Evolutionary conservation across 2,888 invertebrate genomes (phyloP), one percentile per base, ranked within the genome.

Genomic region (Drosophila helvetica): DNA sequence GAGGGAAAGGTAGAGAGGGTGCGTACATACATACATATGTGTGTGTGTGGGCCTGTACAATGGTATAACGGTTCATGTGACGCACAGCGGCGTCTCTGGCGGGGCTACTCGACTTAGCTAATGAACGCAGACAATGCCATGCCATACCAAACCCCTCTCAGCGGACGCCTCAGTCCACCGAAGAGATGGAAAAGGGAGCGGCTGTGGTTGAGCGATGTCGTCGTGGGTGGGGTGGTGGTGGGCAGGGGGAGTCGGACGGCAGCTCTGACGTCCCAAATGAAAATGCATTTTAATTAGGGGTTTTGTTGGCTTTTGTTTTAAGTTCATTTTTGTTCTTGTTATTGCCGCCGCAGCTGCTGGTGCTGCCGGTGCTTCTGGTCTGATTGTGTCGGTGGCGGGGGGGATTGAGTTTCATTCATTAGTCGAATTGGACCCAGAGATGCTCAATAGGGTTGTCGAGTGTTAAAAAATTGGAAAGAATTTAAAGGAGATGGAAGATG

Each of bases 201-300:
- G 18, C 10, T 19, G 17, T 8, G 57, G 9, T 43, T n/a, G 17
- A 8, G 19, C 30, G 61, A 55, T 25, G 45, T 52, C 42, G 46
- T 22, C 19, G 22, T 22, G 22, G 22, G 22, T n/a, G n/a, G n/a
- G n/a, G n/a, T n/a, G n/a, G n/a, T n/a, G 19, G 62, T 52, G 59
- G 45, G 71, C 42, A 3, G 7, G 30, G 30, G 30, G 9, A 30
- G n/a, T 43, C 38, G 45, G 56, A 22, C 27, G 52, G 62, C 43
- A 77, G 77, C 74, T 62, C 79, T 83, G 86, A 69, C 86, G 81
- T 86, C 88, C 81, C 86, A 85, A 88, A 89, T 88, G 80, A 89
- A 90, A 90, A 88, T 89, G 89, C 90, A 90, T 90, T 90, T 90
- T 90, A 90, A 90, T 90, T 90, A 90, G 90, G 88, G 86, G 87